These are phyloP conservation scores for Clupea harengus DNA, from an alignment of 2,113 vertebrate species.

Conservation along the genomic window DNA sequence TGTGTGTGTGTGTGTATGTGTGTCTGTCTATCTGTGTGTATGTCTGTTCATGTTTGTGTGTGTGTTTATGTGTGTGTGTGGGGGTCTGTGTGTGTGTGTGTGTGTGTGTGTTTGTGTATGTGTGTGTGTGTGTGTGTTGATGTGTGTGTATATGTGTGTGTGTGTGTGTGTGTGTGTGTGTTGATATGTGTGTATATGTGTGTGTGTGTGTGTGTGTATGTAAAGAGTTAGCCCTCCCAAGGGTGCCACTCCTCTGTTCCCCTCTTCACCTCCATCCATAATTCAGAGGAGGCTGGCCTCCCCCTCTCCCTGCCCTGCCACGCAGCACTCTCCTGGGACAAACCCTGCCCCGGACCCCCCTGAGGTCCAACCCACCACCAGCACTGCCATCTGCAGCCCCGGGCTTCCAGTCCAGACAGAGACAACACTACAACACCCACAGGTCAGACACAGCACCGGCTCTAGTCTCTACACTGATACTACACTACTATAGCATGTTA, in stretches of 20 bases:
- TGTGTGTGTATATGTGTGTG: constrained; percentile 31
- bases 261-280: constrained; percentile 74
- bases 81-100: no score
- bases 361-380: constrained; percentile 30
- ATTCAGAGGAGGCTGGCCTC: constrained; percentile 62
- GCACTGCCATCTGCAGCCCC: no score
- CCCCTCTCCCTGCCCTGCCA: background rate
- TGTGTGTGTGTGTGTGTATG: background rate
- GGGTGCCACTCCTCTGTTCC: constrained; percentile 62
- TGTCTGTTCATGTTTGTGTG: constrained; percentile 8
- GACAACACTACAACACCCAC: no score
- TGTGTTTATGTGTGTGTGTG: no score
- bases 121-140: no score
- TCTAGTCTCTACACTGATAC: no score
- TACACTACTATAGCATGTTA: no score
- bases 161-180: constrained; percentile 16
- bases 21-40: constrained; percentile 11
- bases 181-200: constrained; percentile 13
- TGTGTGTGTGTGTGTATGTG: background rate
- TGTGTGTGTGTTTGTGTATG: no score
- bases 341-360: constrained; percentile 25
- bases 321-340: constrained; percentile 22
- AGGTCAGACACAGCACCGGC: background rate
- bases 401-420: no score
- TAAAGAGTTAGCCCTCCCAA: constrained; percentile 42